Percentiles rank a stretch among this genome's conserved stretches.
Conservation (phyloP, 2,113 vertebrate genomes). For the Crotalus horridus region DNA sequence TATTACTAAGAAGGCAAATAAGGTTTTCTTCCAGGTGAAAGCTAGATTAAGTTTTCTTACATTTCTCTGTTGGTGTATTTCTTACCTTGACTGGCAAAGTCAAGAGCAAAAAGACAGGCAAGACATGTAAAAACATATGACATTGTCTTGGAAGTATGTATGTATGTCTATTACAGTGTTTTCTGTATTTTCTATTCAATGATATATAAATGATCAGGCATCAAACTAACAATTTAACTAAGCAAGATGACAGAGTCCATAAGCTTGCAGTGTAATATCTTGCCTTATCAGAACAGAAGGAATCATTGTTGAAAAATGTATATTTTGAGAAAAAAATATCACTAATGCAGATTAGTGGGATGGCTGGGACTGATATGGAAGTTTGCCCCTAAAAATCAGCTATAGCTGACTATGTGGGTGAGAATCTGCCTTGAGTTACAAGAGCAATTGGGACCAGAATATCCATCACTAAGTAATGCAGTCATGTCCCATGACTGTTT, state of each 20-base stretch:
- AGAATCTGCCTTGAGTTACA: neutral
- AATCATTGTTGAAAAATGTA: neutral
- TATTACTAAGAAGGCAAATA: neutral
- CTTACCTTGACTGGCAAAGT: neutral
- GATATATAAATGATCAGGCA: neutral
- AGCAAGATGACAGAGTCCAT: slow-evolving; percentile 11
- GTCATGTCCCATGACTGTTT: neutral
- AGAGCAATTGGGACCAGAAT: neutral
- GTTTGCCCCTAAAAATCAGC: neutral
- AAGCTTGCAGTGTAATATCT: neutral
- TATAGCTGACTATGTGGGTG: neutral
- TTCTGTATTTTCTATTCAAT: neutral
- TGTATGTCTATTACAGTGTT: neutral
- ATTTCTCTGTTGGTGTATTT: neutral
- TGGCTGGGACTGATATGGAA: neutral
- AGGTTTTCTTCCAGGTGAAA: neutral
- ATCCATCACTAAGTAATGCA: neutral
- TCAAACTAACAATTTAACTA: slow-evolving; percentile 16
- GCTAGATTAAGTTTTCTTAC: neutral
- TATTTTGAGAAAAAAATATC: neutral
- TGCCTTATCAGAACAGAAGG: neutral
- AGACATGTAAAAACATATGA: slow-evolving; percentile 7
- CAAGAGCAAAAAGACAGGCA: neutral
- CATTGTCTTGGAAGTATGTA: neutral
- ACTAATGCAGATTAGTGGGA: slow-evolving; percentile 11